These are phyloP conservation scores for Drosophila setifemur DNA, from an alignment of 1,140 invertebrate species.

Conservation along the genomic window DNA sequence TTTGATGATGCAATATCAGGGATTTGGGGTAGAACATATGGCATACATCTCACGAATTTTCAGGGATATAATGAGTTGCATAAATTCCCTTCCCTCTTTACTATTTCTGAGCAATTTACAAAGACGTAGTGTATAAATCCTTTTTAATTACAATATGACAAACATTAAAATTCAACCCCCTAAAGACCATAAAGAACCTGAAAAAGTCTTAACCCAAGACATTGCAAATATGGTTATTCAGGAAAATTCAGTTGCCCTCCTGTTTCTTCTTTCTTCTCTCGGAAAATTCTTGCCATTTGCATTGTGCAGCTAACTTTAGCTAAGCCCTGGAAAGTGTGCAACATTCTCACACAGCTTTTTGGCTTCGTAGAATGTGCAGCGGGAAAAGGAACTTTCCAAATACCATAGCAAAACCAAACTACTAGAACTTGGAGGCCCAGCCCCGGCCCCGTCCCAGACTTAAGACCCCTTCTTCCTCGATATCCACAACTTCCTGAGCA, in stretches of 20 bases:
- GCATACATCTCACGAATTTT: background rate
- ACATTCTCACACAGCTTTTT: slow-evolving; percentile 34
- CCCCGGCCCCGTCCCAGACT: slow-evolving; percentile 6
- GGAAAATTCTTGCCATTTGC: slow-evolving; percentile 19
- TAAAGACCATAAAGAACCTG: background rate
- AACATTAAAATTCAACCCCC: too few relatives aligned
- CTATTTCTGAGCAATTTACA: too few relatives aligned
- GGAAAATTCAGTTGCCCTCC: background rate
- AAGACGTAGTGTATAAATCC: too few relatives aligned
- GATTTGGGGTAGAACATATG: slow-evolving; percentile 10
- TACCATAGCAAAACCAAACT: slow-evolving; percentile 16
- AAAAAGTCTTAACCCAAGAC: background rate
- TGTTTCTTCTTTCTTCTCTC: background rate
- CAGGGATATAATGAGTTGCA: background rate
- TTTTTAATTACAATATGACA: too few relatives aligned
- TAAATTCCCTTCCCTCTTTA: background rate
- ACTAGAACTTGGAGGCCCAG: slow-evolving; percentile 1
- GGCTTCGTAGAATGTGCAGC: slow-evolving; percentile 23
- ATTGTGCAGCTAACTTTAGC: slow-evolving; percentile 25
- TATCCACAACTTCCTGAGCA: slow-evolving; percentile 30
- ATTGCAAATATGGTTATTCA: background rate
- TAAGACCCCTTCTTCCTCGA: slow-evolving; percentile 21
- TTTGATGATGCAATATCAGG: slow-evolving; percentile 27
- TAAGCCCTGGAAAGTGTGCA: slow-evolving; percentile 30
- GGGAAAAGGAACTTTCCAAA: slow-evolving; percentile 24